Evolutionary conservation across 2,797 vertebrate species (phyloP).

Genomic region (Rhodeus uyekii): DNA sequence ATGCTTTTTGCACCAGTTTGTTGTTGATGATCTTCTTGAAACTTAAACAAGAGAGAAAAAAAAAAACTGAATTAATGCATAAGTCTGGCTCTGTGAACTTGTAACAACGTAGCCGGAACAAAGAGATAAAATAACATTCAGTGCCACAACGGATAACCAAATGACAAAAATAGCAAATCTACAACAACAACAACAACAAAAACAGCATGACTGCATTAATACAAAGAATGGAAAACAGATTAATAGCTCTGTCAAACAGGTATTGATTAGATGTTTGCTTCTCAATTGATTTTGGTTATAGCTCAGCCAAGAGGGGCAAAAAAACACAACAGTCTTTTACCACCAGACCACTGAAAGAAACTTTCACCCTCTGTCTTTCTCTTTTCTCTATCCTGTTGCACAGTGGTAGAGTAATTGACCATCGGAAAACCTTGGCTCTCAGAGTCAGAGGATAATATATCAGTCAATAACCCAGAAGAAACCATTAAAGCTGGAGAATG

Average conservation of each 20-base stretch:
- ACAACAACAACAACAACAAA: too few relatives aligned
- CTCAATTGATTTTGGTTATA: conserved; percentile 43
- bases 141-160: not conserved
- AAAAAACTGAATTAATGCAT: not conserved
- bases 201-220: conserved; percentile 11
- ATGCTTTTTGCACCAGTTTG: not conserved
- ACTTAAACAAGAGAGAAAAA: not conserved
- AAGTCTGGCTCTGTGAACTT: not conserved
- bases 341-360: conserved; percentile 30
- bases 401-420: conserved; percentile 60
- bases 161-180: not conserved
- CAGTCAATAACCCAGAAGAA: conserved; percentile 63
- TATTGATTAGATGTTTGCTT: conserved; percentile 41
- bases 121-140: not conserved
- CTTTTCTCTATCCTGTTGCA: conserved; percentile 52
- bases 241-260: conserved; percentile 45
- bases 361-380: conserved; percentile 37
- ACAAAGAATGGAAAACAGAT: conserved; percentile 31
- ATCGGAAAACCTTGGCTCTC: conserved; percentile 59
- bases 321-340: conserved; percentile 32
- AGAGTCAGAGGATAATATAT: conserved; percentile 63
- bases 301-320: conserved; percentile 11
- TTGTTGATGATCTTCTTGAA: not conserved
- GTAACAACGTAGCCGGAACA: too few relatives aligned
- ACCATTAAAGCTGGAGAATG: conserved; percentile 58